Evolutionary conservation across 2,113 vertebrate species (phyloP), one percentile per base, ranked within the genome.

Genomic region (Varanus salvator): DNA sequence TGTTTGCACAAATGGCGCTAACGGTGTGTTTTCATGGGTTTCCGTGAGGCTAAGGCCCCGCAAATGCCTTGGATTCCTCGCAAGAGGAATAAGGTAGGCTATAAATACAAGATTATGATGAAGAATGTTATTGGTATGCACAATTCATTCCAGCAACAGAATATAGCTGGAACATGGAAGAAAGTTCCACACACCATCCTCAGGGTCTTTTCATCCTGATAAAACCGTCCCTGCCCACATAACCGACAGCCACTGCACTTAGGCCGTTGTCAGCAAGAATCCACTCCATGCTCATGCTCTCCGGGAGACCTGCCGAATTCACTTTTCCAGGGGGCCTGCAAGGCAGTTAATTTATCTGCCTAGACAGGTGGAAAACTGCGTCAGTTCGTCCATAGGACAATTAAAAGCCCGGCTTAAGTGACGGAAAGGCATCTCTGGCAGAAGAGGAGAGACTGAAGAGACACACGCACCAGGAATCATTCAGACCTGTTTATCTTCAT

Each of bases 401-500:
- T 11, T 31, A 78, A 77, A 76, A 75, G 68, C 66, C n/a, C 52
- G 9, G 7, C 44, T 83, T 57, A n/a, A 57, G 91, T 83, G 38
- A 23, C 0, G 50, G 44, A 86, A 60, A 75, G 1, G 38, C 69
- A 3, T 74, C 69, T 74, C 54, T 19, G 23, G 89, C 75, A 87
- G 85, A 84, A 29, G 34, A 54, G 38, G 52, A 3, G 4, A 60
- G 8, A 0, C 0, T 0, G 54, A 86, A 52, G 83, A 78, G 80
- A 92, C 85, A 86, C 12, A 19, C 60, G 89, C 0, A 50, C 34
- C 78, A 89, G 83, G 85, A 68, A 89, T 87, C 83, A 0, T 87
- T 92, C 93, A 85, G 94, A 94, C 89, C 95, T 94, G 85, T 89
- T 95, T 95, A 96, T 95, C 95, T 90, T 21, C 94, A 87, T 38